Evolutionary conservation across 2,113 vertebrate genomes (phyloP).

Genomic region (Pungitius pungitius): DNA sequence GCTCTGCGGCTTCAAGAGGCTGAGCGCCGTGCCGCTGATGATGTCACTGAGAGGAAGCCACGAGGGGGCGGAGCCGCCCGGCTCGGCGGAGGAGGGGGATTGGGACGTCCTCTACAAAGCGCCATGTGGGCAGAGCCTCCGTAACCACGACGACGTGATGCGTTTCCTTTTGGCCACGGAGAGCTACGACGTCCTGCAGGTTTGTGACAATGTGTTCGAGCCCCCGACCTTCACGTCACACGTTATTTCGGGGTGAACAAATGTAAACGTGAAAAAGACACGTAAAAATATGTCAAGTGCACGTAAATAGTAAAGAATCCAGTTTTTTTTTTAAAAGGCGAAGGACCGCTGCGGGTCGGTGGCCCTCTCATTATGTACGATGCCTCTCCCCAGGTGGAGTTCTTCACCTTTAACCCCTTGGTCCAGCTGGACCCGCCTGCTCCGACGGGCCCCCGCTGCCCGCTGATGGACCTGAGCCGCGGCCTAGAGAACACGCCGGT

Average conservation of each 20-base stretch:
- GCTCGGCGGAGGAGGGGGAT: slow-evolving; percentile 9
- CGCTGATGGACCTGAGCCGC: slow-evolving; percentile 87
- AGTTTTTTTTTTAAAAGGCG: too few species aligned
- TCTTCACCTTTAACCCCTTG: slow-evolving; percentile 89
- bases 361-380: too few species aligned
- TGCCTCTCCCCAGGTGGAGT: slow-evolving; percentile 76
- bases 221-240: too few species aligned
- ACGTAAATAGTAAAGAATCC: too few species aligned
- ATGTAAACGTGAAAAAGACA: too few species aligned
- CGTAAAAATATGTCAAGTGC: too few species aligned
- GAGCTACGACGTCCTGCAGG: slow-evolving; percentile 84
- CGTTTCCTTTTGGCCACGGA: slow-evolving; percentile 85
- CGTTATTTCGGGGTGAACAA: too few species aligned
- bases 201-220: not conserved
- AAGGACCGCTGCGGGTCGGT: too few species aligned
- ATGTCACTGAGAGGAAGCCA: not conserved
- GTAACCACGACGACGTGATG: slow-evolving; percentile 84
- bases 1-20: slow-evolving; percentile 86
- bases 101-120: slow-evolving; percentile 86
- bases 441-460: slow-evolving; percentile 30
- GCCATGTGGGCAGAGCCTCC: slow-evolving; percentile 88
- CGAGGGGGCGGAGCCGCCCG: not conserved
- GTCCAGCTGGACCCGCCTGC: slow-evolving; percentile 79
- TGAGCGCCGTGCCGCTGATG: slow-evolving; percentile 71
- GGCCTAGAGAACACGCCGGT: slow-evolving; percentile 86